Evolutionary conservation across 2,797 vertebrate genomes (phyloP), one percentile per base, ranked within the genome.

Genomic region (Acipenser ruthenus): DNA sequence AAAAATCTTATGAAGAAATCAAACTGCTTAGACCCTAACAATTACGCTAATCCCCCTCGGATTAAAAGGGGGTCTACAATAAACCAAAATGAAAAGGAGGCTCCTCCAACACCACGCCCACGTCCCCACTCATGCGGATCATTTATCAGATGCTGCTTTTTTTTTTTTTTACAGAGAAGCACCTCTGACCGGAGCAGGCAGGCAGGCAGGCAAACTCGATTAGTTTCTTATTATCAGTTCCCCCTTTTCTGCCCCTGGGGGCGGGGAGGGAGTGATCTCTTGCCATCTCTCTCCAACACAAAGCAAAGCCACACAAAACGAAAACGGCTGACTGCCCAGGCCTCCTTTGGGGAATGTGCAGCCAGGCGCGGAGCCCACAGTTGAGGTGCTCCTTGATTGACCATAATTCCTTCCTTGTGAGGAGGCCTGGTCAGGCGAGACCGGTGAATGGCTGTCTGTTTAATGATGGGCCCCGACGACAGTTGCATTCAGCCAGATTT

Each of bases 401-500:
- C 68, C 12, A 0, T 47, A 66, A 68, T 67, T 71, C 73, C 79
- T 48, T 58, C 74, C 77, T 66, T 7, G 69, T 0, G 59, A 47
- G 71, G 60, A 50, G 71, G 67, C 74, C 72, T 73, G 8, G 49
- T 71, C 80, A 83, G 75, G 79, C 74, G 6, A 61, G 50, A 72
- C 67, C 18, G 82, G 82, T 78, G 77, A 79, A 77, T 8, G 72
- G 65, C 84, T 68, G 77, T 75, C 82, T 80, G 80, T 78, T 81
- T 88, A 87, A 89, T 82, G 84, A 82, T 67, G 66, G 75, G 75
- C 67, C 69, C 69, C 74, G 73, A 73, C 60, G 67, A 81, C 67
- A 73, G 82, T 79, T 60, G 74, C 74, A 73, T 81, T 80, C 77
- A 80, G 78, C 72, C 73, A n/a, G 75, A 83, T 80, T 87, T 67